These are phyloP conservation scores for Leguminivora glycinivorella DNA, from an alignment of 1,140 invertebrate genomes.

Conservation along the genomic window DNA sequence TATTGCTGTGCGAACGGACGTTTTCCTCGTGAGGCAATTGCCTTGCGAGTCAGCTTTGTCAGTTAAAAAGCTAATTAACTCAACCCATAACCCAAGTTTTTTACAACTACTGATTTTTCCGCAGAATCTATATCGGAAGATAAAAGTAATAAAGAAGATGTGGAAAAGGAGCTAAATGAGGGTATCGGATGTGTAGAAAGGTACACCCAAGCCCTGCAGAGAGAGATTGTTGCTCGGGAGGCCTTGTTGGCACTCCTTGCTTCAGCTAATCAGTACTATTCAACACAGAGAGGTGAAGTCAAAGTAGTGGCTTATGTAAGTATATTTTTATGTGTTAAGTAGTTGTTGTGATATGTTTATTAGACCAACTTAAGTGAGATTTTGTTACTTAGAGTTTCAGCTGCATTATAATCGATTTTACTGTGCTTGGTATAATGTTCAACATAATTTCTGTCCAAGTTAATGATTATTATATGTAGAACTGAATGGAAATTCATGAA, in stretches of 20 bases:
- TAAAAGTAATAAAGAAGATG: slow-evolving; percentile 90
- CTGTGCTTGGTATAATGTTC: no score
- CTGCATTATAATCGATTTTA: no score
- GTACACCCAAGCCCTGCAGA: slow-evolving; percentile 88
- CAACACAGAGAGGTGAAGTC: slow-evolving; percentile 93
- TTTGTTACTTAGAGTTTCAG: slow-evolving; percentile 25
- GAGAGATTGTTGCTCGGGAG: slow-evolving; percentile 89
- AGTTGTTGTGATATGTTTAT: no score
- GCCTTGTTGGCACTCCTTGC: slow-evolving; percentile 87
- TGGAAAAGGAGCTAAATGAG: slow-evolving; percentile 92
- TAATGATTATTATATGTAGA: no score
- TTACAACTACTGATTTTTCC: slow-evolving; percentile 22
- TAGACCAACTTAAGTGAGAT: no score
- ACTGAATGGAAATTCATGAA: no score
- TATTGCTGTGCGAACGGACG: no score
- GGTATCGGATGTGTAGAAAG: slow-evolving; percentile 88
- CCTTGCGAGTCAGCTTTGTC: no score
- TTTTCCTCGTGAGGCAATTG: no score
- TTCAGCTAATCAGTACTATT: slow-evolving; percentile 92
- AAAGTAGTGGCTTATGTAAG: slow-evolving; percentile 95
- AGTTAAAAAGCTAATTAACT: no score
- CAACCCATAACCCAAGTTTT: no score
- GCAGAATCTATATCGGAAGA: slow-evolving; percentile 77
- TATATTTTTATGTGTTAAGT: slow-evolving; percentile 41
- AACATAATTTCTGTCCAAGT: no score